Evolutionary conservation across 2,113 vertebrate species (phyloP), one percentile per base, ranked within the genome.

Genomic region (Drymodes brunneopygia): DNA sequence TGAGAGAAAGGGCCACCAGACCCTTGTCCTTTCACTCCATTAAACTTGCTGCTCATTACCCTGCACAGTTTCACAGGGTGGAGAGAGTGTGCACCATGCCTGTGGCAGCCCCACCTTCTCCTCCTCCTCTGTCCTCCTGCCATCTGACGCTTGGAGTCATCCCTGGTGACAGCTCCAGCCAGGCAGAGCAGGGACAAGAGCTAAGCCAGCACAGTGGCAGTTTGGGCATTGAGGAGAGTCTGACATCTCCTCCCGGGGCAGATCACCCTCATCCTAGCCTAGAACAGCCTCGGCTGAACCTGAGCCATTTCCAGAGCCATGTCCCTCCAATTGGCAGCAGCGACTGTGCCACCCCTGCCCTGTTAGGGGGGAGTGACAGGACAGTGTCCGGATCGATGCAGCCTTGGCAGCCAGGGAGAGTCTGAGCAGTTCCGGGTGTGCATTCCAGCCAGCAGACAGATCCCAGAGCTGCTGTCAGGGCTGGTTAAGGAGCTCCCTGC

Each of bases 281-380:
- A 17, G 28, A 57, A 9, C 65, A 83, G 56, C 44, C 71, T 45
- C 11, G 3, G 35, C 77, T 81, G 86, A 77, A 70, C 73, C 64
- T 10, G 60, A 66, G 77, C 51, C 0, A 0, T 24, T 51, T 31
- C 61, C 78, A 85, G 42, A 78, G 87, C 27, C 0, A 0, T 1
- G 61, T 77, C 57, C 73, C 66, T 91, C 64, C 58, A 15, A 6
- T 8, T 25, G 87, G 81, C 81, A 91, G 72, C 62, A 92, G 58
- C 7, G 15, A 31, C 73, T 35, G 8, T 33, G 90, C 51, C 69
- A 84, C 36, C 89, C 64, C 77, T 91, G 95, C 70, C 86, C 33
- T 3, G 51, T 7, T 4, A 33, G 81, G 81, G 22, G 69, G 65
- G 7, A 78, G 56, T 36, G 69, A 88, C 50, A 58, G 84, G 87